Conservation (phyloP, 2,113 vertebrate genomes). For the Rutilus rutilus region DNA sequence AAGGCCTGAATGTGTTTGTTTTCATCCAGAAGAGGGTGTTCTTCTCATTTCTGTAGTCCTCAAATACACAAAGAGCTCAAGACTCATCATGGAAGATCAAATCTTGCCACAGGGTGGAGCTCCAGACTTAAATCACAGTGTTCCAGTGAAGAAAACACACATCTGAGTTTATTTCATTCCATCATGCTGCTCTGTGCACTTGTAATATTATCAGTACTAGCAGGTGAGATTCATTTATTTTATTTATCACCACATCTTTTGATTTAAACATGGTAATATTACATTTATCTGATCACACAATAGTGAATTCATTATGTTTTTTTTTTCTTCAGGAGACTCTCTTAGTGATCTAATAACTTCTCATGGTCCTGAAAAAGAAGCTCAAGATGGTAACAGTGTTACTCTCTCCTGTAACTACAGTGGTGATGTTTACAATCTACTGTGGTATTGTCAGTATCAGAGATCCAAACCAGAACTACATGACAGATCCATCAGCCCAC, state of each 20-base stretch:
- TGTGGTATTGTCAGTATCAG: background rate
- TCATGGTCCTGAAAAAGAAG: background rate
- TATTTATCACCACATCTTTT: background rate
- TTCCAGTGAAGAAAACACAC: background rate
- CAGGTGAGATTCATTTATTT: background rate
- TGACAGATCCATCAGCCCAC: background rate
- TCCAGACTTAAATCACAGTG: conserved; percentile 5
- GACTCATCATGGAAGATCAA: background rate
- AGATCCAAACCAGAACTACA: background rate
- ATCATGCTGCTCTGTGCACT: conserved; percentile 6
- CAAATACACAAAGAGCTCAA: background rate
- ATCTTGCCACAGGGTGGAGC: conserved; percentile 10
- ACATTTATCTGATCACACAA: background rate
- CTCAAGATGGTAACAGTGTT: background rate
- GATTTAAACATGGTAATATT: background rate
- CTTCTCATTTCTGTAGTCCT: background rate
- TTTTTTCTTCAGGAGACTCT: background rate
- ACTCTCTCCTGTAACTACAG: background rate
- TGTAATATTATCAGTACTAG: background rate
- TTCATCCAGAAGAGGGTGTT: background rate
- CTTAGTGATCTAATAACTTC: background rate
- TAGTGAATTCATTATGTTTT: background rate
- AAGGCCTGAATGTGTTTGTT: background rate
- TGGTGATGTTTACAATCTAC: background rate
- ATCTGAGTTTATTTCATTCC: background rate